Percentiles rank a stretch among this genome's conserved stretches.
Conservation (phyloP, 2,113 vertebrate species). For the Morone chrysops region DNA sequence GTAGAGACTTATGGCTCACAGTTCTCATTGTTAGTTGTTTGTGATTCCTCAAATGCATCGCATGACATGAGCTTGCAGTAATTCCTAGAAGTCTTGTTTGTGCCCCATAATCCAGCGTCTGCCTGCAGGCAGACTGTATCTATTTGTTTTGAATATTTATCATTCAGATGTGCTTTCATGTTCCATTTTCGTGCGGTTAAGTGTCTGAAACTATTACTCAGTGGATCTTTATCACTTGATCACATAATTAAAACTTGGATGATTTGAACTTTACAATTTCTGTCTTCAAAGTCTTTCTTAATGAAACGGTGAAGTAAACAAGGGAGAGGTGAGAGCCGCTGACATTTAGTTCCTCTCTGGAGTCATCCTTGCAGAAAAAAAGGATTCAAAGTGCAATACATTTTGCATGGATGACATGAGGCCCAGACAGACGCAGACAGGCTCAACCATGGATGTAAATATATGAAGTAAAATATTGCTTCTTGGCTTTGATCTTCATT, state of each 20-base stretch:
- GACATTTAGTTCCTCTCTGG: conserved; percentile 75
- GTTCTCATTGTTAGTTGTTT: background rate
- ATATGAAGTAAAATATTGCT: conserved; percentile 35
- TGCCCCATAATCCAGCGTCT: background rate
- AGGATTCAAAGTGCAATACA: conserved; percentile 55
- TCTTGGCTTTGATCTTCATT: conserved; percentile 2
- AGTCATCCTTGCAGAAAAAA: conserved; percentile 65
- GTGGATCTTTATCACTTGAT: background rate
- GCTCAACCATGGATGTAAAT: conserved; percentile 53
- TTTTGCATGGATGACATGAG: conserved; percentile 65
- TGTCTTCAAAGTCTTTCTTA: conserved; percentile 11
- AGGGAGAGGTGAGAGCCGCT: conserved; percentile 48
- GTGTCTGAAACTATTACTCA: conserved; percentile 4
- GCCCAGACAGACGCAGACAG: conserved; percentile 13
- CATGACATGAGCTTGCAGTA: conserved; percentile 17
- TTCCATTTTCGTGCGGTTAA: conserved; percentile 13
- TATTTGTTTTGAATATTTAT: conserved; percentile 54
- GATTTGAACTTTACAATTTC: conserved; percentile 15
- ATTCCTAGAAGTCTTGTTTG: conserved; percentile 51
- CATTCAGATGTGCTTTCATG: conserved; percentile 7
- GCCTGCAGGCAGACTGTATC: conserved; percentile 21
- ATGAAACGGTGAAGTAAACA: conserved; percentile 44
- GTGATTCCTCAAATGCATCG: background rate
- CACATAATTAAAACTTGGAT: background rate
- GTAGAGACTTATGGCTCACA: background rate